Base-by-base conservation (phyloP, 2,888 invertebrate species). In the Tenodera sinensis region DNA sequence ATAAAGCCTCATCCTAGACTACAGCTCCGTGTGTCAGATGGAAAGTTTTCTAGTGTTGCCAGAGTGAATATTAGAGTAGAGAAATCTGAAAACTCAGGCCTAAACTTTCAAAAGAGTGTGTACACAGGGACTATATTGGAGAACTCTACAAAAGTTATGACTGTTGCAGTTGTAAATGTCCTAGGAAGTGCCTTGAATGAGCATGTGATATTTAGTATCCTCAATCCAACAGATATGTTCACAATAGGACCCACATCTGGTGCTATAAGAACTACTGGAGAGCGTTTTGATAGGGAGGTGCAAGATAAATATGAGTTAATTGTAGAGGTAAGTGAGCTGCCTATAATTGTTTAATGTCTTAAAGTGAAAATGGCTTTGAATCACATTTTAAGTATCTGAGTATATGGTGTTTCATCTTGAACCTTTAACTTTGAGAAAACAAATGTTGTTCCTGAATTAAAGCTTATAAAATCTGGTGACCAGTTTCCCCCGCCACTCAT, bases 231-330 rank as follows among this genome's bases (percentile, higher is more conserved):
- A 0, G 96, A 96, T 88, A 96, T 97, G 93, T 99, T 99, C 93
- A 95, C 95, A 91, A 97, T 99, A 92, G 98, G 98, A 2, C 93
- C 94, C 28, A 98, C 98, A 28, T 98, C 99, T 15, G 99, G 99
- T 71, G 98, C 97, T 2, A 96, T 99, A 90, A 95, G 96, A 92
- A 97, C 97, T 8, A 96, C 97, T 3, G 98, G 98, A 1, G 92
- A 94, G 91, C 94, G 96, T 90, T 97, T 99, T 93, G 99, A 99
- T 93, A 95, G 99, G 90, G 99, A 99, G 94, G 92, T 93, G 89
- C 95, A 96, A 92, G 97, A 97, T 92, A 94, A 96, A 91, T 98
- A 99, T 93, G 95, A 96, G 91, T 94, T 99, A 85, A 96, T 98
- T 92, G 95, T 99, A 89, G 97, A 98, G 94, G 98, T 96, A 90